Evolutionary conservation across 1,140 invertebrate species (phyloP).

Genomic region (Drosophila dunni): DNA sequence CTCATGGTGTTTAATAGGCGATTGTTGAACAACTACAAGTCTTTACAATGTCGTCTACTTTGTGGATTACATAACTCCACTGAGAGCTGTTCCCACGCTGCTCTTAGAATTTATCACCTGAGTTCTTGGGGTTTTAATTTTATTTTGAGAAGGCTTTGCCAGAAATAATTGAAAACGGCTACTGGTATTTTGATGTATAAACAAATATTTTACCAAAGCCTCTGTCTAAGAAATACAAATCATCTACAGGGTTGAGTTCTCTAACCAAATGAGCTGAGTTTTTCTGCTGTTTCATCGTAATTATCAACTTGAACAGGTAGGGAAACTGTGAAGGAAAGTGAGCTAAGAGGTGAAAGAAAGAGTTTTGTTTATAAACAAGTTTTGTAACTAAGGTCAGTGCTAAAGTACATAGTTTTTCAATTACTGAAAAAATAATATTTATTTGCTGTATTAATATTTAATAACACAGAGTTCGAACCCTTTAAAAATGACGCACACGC

Average conservation of each 20-base stretch:
- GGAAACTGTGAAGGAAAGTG: constrained; percentile 57
- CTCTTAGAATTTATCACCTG: constrained; percentile 63
- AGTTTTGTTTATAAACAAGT: constrained; percentile 50
- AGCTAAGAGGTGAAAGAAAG: constrained; percentile 36
- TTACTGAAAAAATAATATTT: constrained; percentile 12
- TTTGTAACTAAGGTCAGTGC: constrained; percentile 51
- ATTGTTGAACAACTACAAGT: constrained; percentile 30
- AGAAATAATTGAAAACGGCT: constrained; percentile 71
- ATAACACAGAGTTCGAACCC: constrained; percentile 21
- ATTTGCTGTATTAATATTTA: constrained; percentile 9
- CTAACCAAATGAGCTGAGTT: constrained; percentile 67
- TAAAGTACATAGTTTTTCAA: neutral
- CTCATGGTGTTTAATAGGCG: constrained; percentile 70
- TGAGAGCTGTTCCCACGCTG: constrained; percentile 64
- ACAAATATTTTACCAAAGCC: constrained; percentile 78
- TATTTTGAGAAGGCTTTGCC: neutral
- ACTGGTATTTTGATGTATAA: constrained; percentile 79
- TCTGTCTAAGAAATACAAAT: constrained; percentile 45
- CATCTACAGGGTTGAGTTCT: constrained; percentile 51
- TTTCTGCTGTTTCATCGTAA: constrained; percentile 79
- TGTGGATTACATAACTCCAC: constrained; percentile 61
- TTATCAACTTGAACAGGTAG: constrained; percentile 76
- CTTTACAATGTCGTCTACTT: constrained; percentile 32
- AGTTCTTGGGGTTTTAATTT: neutral
- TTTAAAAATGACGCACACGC: constrained; percentile 18